Percentiles rank a stretch among this genome's conserved stretches.
These are phyloP conservation scores for Climacteris rufus DNA, from an alignment of 2,113 vertebrate genomes.

Conservation along the genomic window DNA sequence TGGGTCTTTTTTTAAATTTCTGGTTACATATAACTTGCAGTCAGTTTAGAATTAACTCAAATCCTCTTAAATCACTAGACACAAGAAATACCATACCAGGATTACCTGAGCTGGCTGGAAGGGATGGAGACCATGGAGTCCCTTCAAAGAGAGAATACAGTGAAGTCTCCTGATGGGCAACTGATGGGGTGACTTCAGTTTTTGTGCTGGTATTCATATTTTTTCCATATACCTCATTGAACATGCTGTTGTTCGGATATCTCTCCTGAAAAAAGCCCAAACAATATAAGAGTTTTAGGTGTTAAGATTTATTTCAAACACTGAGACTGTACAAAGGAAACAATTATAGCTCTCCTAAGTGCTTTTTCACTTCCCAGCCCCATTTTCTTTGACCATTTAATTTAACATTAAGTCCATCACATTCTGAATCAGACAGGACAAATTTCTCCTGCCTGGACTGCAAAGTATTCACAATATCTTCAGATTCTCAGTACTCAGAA, in stretches of 20 bases:
- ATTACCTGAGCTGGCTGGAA: conserved; percentile 96
- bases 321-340: background rate
- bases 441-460: background rate
- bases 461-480: background rate
- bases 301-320: background rate
- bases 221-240: conserved; percentile 94
- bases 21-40: background rate
- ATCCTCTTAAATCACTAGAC: background rate
- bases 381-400: background rate
- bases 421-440: background rate
- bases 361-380: background rate
- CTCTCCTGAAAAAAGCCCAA: conserved; percentile 76
- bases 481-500: background rate
- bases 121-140: conserved; percentile 95
- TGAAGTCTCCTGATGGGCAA: conserved; percentile 91
- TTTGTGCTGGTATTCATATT: conserved; percentile 84
- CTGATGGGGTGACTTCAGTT: conserved; percentile 75
- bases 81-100: background rate
- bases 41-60: background rate
- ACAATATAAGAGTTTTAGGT: background rate
- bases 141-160: conserved; percentile 96
- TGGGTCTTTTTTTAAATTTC: background rate
- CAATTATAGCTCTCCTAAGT: background rate
- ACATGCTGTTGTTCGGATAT: conserved; percentile 91
- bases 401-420: background rate